These are phyloP conservation scores for Sclerurus mexicanus DNA, from an alignment of 2,113 vertebrate species.

Conservation along the genomic window DNA sequence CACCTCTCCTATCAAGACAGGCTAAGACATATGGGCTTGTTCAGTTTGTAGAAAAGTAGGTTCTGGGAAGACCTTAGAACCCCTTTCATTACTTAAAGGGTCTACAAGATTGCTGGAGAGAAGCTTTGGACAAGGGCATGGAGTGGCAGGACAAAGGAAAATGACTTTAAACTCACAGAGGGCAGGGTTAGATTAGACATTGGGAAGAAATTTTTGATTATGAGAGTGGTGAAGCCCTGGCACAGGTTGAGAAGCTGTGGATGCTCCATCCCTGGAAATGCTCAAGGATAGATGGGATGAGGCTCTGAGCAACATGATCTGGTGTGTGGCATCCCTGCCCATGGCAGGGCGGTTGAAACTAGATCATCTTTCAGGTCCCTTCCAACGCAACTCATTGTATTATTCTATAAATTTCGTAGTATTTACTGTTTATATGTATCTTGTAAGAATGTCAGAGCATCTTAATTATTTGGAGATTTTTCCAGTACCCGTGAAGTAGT, in stretches of 20 bases:
- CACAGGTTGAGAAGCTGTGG: not conserved
- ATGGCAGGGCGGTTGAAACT: no score
- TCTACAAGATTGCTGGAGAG: not conserved
- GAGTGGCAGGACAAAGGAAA: not conserved
- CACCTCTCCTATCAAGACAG: not conserved
- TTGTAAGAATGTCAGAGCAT: not conserved
- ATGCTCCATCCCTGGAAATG: not conserved
- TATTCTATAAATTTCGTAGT: not conserved
- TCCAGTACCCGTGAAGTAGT: not conserved
- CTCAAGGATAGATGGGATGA: not conserved
- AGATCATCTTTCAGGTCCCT: no score
- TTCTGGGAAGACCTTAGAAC: no score
- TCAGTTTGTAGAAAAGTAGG: not conserved
- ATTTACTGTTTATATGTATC: not conserved
- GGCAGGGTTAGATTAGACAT: not conserved
- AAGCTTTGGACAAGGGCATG: not conserved
- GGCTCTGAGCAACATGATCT: not conserved
- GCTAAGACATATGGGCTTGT: not conserved
- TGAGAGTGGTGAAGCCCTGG: not conserved
- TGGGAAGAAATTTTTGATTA: not conserved
- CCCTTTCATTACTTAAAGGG: not conserved
- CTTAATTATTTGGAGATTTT: not conserved
- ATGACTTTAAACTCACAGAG: not conserved
- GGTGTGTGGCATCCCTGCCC: not conserved
- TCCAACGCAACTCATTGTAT: no score